Conservation (phyloP, 2,797 vertebrate genomes). For the Remorina albescens region DNA sequence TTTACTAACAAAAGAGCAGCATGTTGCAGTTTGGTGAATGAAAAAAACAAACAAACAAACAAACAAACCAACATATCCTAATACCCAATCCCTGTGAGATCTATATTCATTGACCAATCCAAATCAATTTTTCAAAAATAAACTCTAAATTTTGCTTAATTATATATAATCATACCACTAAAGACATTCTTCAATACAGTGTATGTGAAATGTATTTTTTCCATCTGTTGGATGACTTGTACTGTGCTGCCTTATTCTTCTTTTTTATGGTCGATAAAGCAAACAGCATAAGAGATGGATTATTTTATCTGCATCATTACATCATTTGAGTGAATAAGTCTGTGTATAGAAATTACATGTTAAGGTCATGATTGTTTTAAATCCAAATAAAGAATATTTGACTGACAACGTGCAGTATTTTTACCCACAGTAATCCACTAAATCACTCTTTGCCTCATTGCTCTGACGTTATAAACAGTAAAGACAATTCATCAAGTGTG, state of each 20-base stretch:
- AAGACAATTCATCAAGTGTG: not conserved
- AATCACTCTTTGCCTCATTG: not conserved
- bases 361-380: slow-evolving; percentile 64
- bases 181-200: slow-evolving; percentile 37
- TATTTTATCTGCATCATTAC: slow-evolving; percentile 37
- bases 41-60: slow-evolving; percentile 1
- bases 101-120: slow-evolving; percentile 12
- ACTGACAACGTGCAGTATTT: slow-evolving; percentile 32
- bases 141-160: slow-evolving; percentile 23
- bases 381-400: slow-evolving; percentile 74
- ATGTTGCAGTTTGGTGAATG: slow-evolving; percentile 10
- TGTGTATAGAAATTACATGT: slow-evolving; percentile 62
- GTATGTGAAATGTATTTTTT: slow-evolving; percentile 69
- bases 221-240: slow-evolving; percentile 66
- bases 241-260: slow-evolving; percentile 81
- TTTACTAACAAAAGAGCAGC: not conserved
- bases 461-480: slow-evolving; percentile 8
- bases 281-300: slow-evolving; percentile 53
- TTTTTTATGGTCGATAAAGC: slow-evolving; percentile 64
- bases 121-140: slow-evolving; percentile 16
- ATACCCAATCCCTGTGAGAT: slow-evolving; percentile 12
- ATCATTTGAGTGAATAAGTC: slow-evolving; percentile 44
- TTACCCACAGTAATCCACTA: slow-evolving; percentile 4
- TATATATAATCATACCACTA: slow-evolving; percentile 32
- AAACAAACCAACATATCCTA: too few species aligned